Conservation (phyloP, 2,888 invertebrate species). For the Tachina fera region DNA sequence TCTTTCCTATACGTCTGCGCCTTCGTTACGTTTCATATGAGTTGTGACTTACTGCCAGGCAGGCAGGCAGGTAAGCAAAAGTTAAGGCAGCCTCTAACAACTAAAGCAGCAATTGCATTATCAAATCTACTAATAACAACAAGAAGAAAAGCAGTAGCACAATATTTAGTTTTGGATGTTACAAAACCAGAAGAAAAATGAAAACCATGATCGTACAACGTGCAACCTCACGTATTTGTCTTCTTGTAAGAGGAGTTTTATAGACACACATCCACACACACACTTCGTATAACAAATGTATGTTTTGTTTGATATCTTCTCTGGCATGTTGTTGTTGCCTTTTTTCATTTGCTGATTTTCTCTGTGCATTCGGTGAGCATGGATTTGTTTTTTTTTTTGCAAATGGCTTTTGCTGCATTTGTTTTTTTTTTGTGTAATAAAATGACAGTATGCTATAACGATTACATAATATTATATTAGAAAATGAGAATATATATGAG, state of each 20-base stretch:
- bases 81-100: constrained; percentile 11
- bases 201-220: constrained; percentile 61
- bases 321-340: constrained; percentile 7
- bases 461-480: constrained; percentile 66
- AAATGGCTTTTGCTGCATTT: constrained; percentile 61
- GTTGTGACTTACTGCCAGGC: constrained; percentile 35
- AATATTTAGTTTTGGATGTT: constrained; percentile 54
- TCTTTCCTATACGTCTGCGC: constrained; percentile 8
- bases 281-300: constrained; percentile 31
- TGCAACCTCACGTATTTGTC: constrained; percentile 56
- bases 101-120: constrained; percentile 22
- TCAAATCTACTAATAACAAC: constrained; percentile 51
- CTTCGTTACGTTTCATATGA: constrained; percentile 25
- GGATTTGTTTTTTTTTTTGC: constrained; percentile 7
- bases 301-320: constrained; percentile 42
- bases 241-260: constrained; percentile 55
- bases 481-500: constrained; percentile 65
- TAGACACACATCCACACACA: no score
- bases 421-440: constrained; percentile 71
- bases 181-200: constrained; percentile 70
- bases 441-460: constrained; percentile 63
- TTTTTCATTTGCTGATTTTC: constrained; percentile 34
- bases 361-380: constrained; percentile 14
- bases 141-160: constrained; percentile 47
- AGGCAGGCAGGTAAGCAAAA: constrained; percentile 45